These are phyloP conservation scores for Amblyopsis rosae DNA, from an alignment of 2,113 vertebrate genomes.

Conservation along the genomic window DNA sequence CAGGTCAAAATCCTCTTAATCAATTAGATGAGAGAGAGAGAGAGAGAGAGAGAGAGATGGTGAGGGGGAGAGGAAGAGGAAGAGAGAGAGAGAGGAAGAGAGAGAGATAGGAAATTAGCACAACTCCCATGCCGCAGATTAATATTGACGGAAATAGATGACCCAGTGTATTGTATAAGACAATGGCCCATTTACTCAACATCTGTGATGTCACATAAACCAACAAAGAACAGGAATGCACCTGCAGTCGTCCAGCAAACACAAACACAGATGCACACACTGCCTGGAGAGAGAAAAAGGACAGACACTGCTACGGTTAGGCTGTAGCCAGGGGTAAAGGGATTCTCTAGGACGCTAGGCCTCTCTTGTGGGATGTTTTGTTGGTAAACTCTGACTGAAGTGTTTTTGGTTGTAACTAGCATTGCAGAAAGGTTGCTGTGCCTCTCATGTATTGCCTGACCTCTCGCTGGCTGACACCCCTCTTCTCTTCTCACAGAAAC, in stretches of 20 bases:
- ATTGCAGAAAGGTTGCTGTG: too few species aligned
- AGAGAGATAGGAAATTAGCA: conserved; percentile 52
- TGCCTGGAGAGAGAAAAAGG: background rate
- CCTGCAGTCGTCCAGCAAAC: conserved; percentile 1
- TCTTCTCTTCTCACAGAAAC: background rate
- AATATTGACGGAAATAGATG: conserved; percentile 65
- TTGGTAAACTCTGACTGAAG: background rate
- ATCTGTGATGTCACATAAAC: conserved; percentile 21
- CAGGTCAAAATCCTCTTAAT: conserved; percentile 65
- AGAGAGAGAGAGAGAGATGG: background rate
- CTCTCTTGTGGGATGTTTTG: background rate
- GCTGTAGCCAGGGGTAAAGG: conserved; percentile 32
- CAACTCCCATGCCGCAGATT: conserved; percentile 62
- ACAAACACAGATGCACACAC: conserved; percentile 34
- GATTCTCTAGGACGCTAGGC: background rate
- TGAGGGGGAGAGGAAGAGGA: background rate
- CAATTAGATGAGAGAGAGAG: conserved; percentile 47
- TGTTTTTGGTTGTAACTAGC: background rate
- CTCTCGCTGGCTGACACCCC: too few species aligned
- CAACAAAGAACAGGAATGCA: conserved; percentile 4
- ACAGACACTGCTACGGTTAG: conserved; percentile 40
- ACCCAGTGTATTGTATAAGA: conserved; percentile 49
- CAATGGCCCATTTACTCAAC: conserved; percentile 54
- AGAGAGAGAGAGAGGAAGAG: background rate
- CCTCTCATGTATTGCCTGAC: too few species aligned